These are phyloP conservation scores for Daktulosphaira vitifoliae DNA, from an alignment of 1,140 invertebrate species.

Conservation along the genomic window DNA sequence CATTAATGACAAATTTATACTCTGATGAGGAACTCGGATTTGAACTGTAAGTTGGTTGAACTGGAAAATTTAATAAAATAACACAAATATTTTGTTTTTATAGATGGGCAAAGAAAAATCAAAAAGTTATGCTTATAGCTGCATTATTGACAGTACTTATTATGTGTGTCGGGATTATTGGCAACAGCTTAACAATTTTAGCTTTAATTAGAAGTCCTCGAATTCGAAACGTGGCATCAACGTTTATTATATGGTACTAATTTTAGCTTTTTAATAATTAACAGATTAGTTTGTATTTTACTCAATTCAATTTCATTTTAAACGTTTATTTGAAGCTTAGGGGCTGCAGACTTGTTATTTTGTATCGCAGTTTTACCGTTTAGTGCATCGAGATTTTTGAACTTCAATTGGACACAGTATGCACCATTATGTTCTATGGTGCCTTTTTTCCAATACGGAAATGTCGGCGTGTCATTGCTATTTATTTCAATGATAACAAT, in stretches of 20 bases:
- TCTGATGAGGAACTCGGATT: no score
- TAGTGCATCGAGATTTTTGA: slow-evolving; percentile 68
- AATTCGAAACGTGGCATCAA: slow-evolving; percentile 74
- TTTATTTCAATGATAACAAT: slow-evolving; percentile 80
- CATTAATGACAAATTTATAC: no score
- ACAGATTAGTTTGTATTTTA: no score
- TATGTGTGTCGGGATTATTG: slow-evolving; percentile 67
- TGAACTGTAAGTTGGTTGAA: no score
- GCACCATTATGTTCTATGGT: slow-evolving; percentile 63
- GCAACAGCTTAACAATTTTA: slow-evolving; percentile 74
- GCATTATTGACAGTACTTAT: slow-evolving; percentile 68
- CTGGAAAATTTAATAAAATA: no score
- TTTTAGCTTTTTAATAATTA: no score
- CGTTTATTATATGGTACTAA: slow-evolving; percentile 87
- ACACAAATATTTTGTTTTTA: background rate
- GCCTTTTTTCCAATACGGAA: slow-evolving; percentile 74
- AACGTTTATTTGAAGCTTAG: slow-evolving; percentile 53
- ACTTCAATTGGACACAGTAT: slow-evolving; percentile 63
- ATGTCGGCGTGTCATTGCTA: slow-evolving; percentile 76
- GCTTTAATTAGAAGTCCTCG: slow-evolving; percentile 72
- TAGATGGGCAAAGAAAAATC: slow-evolving; percentile 17
- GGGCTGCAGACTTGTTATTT: slow-evolving; percentile 76
- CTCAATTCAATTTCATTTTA: background rate
- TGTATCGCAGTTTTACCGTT: slow-evolving; percentile 74
- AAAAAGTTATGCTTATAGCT: slow-evolving; percentile 54